Evolutionary conservation across 2,113 vertebrate species (phyloP), one percentile per base, ranked within the genome.

Genomic region (Eolophus roseicapilla): DNA sequence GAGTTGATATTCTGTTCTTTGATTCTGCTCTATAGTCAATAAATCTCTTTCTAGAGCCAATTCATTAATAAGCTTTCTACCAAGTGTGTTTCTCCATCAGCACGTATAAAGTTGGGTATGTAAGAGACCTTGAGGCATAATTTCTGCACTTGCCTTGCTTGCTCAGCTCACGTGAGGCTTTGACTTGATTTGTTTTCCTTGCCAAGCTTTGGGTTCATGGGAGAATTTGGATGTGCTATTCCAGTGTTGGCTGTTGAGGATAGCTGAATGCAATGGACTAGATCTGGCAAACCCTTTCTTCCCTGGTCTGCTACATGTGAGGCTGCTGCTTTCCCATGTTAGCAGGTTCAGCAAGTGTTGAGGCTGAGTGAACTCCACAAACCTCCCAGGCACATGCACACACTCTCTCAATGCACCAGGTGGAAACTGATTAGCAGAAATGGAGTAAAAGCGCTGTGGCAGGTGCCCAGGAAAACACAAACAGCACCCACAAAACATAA

Each of bases 401-500:
- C 8, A 2, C 8, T 0, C 17, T 7, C 1, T 4, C 1, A 1
- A 5, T 47, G 27, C 59, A 23, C 16, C n/a, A 37, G 46, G 11
- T 5, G 3, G 41, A n/a, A 76, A 16, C 6, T 0, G 1, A 24
- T 35, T 2, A 41, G 73, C 49, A 78, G 77, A 57, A 83, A 60
- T 10, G 0, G 1, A 59, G 64, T 64, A 59, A 63, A 55, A 55
- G 19, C 13, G 28, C 41, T 39, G 27, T 7, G n/a, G 9, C 1
- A 6, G 19, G 7, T 69, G 46, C 60, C 55, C 33, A 20, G 68
- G 73, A 31, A 65, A 78, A 57, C 47, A 28, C 13, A 37, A 76
- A 57, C 1, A 1, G 11, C 7, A 5, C 50, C 49, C 1, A 1
- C 2, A n/a, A 68, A 86, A 39, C 4, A 3, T 0, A 2, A 63